Conservation (phyloP, 2,113 vertebrate species). For the Mus pahari region DNA sequence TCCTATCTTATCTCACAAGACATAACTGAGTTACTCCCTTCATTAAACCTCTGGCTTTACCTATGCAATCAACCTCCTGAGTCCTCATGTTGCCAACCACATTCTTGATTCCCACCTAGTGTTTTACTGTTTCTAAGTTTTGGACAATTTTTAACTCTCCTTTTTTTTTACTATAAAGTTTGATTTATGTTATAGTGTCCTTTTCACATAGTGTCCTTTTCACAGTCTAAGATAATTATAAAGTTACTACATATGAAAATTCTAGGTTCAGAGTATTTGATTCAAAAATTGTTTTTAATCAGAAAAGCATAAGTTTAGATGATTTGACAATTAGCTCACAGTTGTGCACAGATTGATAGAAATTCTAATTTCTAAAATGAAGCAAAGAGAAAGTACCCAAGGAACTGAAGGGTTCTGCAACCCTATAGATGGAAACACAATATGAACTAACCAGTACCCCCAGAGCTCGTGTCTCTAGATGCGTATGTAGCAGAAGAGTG, state of each 20-base stretch:
- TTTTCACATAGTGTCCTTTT: slow-evolving; percentile 1
- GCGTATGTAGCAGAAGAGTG: too few relatives aligned
- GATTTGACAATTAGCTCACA: neutral
- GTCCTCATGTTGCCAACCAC: neutral
- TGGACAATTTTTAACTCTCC: slow-evolving; percentile 10
- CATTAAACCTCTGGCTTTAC: neutral
- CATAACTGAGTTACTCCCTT: slow-evolving; percentile 4
- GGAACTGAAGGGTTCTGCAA: too few relatives aligned
- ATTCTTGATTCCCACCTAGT: neutral
- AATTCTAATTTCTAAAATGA: neutral
- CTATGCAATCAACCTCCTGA: neutral
- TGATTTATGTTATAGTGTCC: neutral
- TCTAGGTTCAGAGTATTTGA: neutral
- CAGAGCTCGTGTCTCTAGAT: too few relatives aligned
- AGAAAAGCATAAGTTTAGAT: neutral
- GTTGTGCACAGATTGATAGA: too few relatives aligned
- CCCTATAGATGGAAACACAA: too few relatives aligned
- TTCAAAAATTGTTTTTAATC: too few relatives aligned
- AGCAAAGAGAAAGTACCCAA: too few relatives aligned
- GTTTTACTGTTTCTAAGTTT: neutral
- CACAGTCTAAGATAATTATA: neutral
- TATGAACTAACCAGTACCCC: too few relatives aligned
- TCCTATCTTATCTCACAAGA: neutral
- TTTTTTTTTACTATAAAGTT: neutral
- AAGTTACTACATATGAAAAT: neutral